A percentile compares a stretch with the other conserved stretches of the same genome.
These are phyloP conservation scores for Aurelia coerulea DNA, from an alignment of 30 jellyfish, hydroid and myxozoan species.

Conservation along the genomic window DNA sequence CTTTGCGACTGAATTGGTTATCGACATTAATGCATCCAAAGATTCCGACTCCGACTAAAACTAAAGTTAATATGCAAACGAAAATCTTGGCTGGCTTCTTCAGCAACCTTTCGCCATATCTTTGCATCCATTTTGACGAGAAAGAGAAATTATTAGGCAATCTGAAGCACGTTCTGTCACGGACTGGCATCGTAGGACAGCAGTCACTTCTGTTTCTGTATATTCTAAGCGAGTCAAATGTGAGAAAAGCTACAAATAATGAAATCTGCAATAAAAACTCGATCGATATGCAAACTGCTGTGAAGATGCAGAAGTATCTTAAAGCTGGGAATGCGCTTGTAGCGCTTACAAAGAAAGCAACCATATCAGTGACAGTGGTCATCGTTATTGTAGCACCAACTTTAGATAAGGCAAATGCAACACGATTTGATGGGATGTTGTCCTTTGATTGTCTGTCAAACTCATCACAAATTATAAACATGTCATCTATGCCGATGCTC, in stretches of 20 bases:
- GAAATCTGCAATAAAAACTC: conserved; percentile 64
- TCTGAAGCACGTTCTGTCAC: conserved; percentile 57
- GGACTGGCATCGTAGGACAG: conserved; percentile 53
- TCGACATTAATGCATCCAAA: conserved; percentile 65
- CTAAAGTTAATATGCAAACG: conserved; percentile 44
- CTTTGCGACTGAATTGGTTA: conserved; percentile 62
- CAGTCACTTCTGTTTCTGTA: conserved; percentile 56
- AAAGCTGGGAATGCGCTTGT: conserved; percentile 74
- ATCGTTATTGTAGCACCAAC: conserved; percentile 82
- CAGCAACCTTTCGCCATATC: conserved; percentile 48
- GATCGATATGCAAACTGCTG: conserved; percentile 49
- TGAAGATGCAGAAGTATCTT: conserved; percentile 68
- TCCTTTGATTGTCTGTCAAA: conserved; percentile 58
- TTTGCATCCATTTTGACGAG: conserved; percentile 39
- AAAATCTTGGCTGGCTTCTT: conserved; percentile 26
- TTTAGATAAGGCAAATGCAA: conserved; percentile 58
- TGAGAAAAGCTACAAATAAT: conserved; percentile 52
- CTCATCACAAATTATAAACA: conserved; percentile 69
- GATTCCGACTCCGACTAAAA: conserved; percentile 50
- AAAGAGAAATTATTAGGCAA: conserved; percentile 58
- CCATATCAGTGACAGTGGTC: conserved; percentile 77
- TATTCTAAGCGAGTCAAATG: conserved; percentile 59
- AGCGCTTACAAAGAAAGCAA: conserved; percentile 63
- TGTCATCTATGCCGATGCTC: conserved; percentile 81
- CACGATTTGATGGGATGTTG: conserved; percentile 48